Evolutionary conservation across 2,888 invertebrate genomes (phyloP).

Genomic region (Chalcosyrphus nemorum): DNA sequence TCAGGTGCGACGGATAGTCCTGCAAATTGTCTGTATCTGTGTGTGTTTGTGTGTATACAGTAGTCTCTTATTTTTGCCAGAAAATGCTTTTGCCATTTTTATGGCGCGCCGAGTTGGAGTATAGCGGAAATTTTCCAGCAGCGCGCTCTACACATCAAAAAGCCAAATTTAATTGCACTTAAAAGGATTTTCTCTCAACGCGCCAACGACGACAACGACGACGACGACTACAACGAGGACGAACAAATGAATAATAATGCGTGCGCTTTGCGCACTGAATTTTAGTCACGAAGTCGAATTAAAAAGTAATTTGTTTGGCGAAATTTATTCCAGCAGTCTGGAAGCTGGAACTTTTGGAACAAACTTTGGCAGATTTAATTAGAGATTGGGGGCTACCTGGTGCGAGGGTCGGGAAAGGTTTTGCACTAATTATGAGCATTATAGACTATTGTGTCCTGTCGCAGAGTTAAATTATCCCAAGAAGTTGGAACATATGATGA

Average conservation of each 20-base stretch:
- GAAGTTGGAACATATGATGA: slow-evolving; percentile 22
- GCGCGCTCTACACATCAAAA: slow-evolving; percentile 64
- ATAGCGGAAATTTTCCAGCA: slow-evolving; percentile 44
- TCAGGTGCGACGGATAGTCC: slow-evolving; percentile 57
- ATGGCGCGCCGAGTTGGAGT: slow-evolving; percentile 16
- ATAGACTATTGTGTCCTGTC: slow-evolving; percentile 14
- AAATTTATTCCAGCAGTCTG: slow-evolving; percentile 52
- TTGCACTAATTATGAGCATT: slow-evolving; percentile 44
- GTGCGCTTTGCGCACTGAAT: slow-evolving; percentile 56
- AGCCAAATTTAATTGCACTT: slow-evolving; percentile 72
- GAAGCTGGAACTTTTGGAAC: slow-evolving; percentile 25
- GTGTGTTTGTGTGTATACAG: slow-evolving; percentile 20
- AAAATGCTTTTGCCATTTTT: background rate
- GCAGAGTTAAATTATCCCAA: background rate
- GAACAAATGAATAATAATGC: slow-evolving; percentile 71
- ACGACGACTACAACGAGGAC: too few species aligned
- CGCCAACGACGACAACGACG: too few species aligned
- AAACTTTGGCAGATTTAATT: slow-evolving; percentile 67
- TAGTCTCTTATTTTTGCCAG: slow-evolving; percentile 23
- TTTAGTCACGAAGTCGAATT: slow-evolving; percentile 70
- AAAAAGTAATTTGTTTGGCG: slow-evolving; percentile 67
- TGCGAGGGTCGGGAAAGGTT: slow-evolving; percentile 14
- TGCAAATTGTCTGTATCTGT: slow-evolving; percentile 17
- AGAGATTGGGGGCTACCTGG: slow-evolving; percentile 33
- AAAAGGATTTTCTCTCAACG: slow-evolving; percentile 65